These are phyloP conservation scores for Arctia plantaginis DNA, from an alignment of 2,888 invertebrate species.

Conservation along the genomic window DNA sequence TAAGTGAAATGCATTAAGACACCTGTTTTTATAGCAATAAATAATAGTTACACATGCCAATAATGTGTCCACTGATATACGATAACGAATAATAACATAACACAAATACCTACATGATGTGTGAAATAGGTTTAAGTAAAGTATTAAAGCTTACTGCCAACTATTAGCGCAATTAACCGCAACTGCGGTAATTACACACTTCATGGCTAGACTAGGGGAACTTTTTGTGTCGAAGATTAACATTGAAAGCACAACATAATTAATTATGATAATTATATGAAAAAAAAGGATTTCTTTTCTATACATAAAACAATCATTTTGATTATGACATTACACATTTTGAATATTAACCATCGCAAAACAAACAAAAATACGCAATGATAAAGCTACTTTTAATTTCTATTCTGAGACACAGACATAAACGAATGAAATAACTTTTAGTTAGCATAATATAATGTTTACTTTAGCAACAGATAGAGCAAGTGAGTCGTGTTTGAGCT, in stretches of 20 bases:
- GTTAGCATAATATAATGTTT: too few relatives aligned
- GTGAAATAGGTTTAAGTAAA: slow-evolving; percentile 20
- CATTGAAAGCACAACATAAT: slow-evolving; percentile 19
- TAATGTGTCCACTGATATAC: slow-evolving; percentile 27
- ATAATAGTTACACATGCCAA: slow-evolving; percentile 59
- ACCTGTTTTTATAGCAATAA: slow-evolving; percentile 53
- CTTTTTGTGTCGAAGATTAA: slow-evolving; percentile 26
- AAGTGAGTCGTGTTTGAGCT: neutral
- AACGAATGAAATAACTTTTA: neutral
- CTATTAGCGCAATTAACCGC: slow-evolving; percentile 35
- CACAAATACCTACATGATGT: slow-evolving; percentile 16
- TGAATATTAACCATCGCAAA: too few relatives aligned
- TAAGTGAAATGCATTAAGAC: slow-evolving; percentile 1
- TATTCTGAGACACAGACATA: neutral
- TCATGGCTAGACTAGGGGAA: slow-evolving; percentile 23
- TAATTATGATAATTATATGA: too few relatives aligned
- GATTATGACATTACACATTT: too few relatives aligned
- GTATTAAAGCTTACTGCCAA: slow-evolving; percentile 18
- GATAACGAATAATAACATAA: slow-evolving; percentile 42
- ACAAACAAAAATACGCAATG: too few relatives aligned
- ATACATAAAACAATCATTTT: too few relatives aligned
- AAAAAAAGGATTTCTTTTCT: too few relatives aligned
- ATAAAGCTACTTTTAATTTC: too few relatives aligned
- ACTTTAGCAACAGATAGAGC: neutral
- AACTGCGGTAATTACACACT: slow-evolving; percentile 34